These are phyloP conservation scores for Rhea americana DNA, from an alignment of 2,113 vertebrate species.

Conservation along the genomic window DNA sequence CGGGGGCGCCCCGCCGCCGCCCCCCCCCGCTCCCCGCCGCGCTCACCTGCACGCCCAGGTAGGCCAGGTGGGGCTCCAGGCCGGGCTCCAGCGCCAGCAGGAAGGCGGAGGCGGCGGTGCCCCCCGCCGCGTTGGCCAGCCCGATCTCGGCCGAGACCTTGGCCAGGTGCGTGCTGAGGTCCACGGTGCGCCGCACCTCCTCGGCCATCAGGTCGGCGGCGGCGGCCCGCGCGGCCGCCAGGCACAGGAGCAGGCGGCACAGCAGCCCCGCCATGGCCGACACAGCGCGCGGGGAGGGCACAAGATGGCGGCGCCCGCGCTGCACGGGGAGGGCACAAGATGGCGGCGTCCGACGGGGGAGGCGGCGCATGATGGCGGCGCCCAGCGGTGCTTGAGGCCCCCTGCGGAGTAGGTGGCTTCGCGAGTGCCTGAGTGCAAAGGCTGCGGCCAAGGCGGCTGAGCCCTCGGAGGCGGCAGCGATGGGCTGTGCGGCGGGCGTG, in stretches of 20 bases:
- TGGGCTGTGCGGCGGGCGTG: not conserved
- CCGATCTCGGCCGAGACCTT: conserved; percentile 89
- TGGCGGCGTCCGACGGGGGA: not conserved
- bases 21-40: not conserved
- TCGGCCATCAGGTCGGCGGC: conserved; percentile 81
- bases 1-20: not conserved
- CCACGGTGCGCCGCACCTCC: conserved; percentile 90
- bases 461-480: too few species aligned
- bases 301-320: conserved; percentile 47
- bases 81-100: conserved; percentile 87
- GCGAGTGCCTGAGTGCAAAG: not conserved
- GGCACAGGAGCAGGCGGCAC: conserved; percentile 56
- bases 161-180: conserved; percentile 91
- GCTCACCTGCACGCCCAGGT: conserved; percentile 90
- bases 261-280: conserved; percentile 68
- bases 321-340: conserved; percentile 48
- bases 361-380: conserved; percentile 57
- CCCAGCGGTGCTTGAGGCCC: not conserved
- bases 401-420: rapidly evolving
- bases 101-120: conserved; percentile 78
- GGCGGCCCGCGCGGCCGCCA: conserved; percentile 36
- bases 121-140: conserved; percentile 78
- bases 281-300: conserved; percentile 1
- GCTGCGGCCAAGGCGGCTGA: too few species aligned
- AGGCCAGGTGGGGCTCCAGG: conserved; percentile 85